Conservation (phyloP, 2,888 invertebrate genomes). For the Tridacna crocea region DNA sequence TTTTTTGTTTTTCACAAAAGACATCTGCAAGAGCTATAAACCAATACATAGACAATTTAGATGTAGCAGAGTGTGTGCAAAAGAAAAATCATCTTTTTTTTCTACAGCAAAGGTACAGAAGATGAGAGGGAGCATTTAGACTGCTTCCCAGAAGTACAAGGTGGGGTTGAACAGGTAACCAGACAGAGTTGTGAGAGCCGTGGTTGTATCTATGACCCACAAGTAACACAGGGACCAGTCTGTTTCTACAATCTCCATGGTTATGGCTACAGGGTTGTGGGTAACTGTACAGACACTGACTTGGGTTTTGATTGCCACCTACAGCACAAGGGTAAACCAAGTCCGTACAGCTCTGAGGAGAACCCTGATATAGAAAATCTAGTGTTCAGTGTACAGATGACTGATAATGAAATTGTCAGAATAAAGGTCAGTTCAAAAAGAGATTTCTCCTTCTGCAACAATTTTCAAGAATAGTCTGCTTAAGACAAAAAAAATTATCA, state of each 20-base stretch:
- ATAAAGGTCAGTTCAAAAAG: conserved; percentile 63
- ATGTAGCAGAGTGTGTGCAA: too few relatives aligned
- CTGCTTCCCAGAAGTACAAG: conserved; percentile 71
- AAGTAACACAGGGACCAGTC: conserved; percentile 52
- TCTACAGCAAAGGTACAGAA: neutral
- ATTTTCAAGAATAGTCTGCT: too few relatives aligned
- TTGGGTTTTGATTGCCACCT: conserved; percentile 59
- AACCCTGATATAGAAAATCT: conserved; percentile 55
- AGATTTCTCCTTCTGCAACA: neutral
- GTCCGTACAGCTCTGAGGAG: conserved; percentile 49
- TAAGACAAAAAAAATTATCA: too few relatives aligned
- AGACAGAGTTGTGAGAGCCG: conserved; percentile 62
- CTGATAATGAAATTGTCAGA: conserved; percentile 60
- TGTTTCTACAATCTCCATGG: conserved; percentile 63
- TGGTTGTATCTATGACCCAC: conserved; percentile 63
- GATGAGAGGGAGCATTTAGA: conserved; percentile 54
- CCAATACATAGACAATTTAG: too few relatives aligned
- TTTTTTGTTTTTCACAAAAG: too few relatives aligned
- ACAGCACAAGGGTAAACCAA: conserved; percentile 48
- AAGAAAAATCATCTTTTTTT: neutral
- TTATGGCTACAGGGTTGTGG: conserved; percentile 66
- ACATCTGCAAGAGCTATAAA: too few relatives aligned
- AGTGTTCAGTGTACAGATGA: conserved; percentile 65
- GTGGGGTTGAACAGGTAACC: conserved; percentile 64
- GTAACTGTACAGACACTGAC: conserved; percentile 43